Conservation (phyloP, 2,888 invertebrate species). For the Apoda limacodes region DNA sequence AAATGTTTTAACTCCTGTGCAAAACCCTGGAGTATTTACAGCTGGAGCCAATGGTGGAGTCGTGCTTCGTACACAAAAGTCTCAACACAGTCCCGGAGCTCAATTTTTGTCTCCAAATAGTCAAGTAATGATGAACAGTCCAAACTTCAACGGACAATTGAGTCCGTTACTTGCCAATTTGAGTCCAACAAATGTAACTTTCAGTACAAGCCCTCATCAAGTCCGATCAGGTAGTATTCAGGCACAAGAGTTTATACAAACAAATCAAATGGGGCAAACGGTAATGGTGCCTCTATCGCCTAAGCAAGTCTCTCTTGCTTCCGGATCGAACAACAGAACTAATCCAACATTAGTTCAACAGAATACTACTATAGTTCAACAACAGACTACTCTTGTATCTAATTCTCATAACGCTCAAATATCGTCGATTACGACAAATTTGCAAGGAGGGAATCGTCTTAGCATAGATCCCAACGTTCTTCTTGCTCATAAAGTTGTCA, state of each 20-base stretch:
- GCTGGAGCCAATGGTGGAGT: conserved; percentile 79
- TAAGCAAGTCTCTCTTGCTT: conserved; percentile 66
- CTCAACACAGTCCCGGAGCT: conserved; percentile 75
- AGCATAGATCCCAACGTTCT: conserved; percentile 73
- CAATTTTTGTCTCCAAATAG: conserved; percentile 81
- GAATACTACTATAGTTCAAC: conserved; percentile 87
- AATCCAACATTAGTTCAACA: conserved; percentile 84
- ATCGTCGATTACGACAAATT: conserved; percentile 32
- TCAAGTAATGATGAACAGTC: conserved; percentile 81
- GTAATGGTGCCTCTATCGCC: conserved; percentile 78
- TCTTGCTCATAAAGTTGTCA: conserved; percentile 37
- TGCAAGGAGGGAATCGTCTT: conserved; percentile 45
- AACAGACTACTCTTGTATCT: conserved; percentile 82
- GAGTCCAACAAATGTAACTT: conserved; percentile 77
- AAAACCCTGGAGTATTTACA: conserved; percentile 74
- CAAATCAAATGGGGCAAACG: conserved; percentile 77
- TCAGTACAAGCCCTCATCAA: conserved; percentile 66
- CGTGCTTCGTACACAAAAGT: conserved; percentile 80
- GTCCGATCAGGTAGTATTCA: conserved; percentile 67
- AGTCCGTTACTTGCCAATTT: conserved; percentile 83
- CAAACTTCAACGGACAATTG: conserved; percentile 79
- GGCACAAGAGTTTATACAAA: conserved; percentile 79
- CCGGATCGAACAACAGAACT: conserved; percentile 68
- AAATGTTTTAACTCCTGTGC: conserved; percentile 80
- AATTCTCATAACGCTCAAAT: conserved; percentile 69